Percentiles rank a stretch among this genome's conserved stretches.
Conservation (phyloP, 1,140 invertebrate species). For the Metaphire vulgaris region DNA sequence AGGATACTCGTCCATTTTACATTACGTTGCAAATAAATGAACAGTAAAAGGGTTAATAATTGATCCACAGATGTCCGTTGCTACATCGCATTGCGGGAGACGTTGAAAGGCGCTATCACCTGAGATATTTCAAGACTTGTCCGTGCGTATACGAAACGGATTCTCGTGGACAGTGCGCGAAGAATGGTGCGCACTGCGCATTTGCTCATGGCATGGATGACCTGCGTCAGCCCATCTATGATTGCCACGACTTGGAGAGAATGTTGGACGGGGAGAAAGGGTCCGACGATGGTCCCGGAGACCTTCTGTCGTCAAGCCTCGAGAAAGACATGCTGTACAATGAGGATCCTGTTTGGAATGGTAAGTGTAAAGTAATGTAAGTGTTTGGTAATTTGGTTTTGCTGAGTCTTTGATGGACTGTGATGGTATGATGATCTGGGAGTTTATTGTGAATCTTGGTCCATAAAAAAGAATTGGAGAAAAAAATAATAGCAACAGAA, state of each 20-base stretch:
- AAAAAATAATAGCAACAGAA: too few relatives aligned
- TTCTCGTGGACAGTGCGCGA: conserved; percentile 84
- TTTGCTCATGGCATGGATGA: conserved; percentile 95
- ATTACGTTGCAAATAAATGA: too few relatives aligned
- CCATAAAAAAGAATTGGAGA: too few relatives aligned
- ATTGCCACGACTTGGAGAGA: conserved; percentile 75
- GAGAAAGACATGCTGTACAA: conserved; percentile 67
- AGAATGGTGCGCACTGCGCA: conserved; percentile 88
- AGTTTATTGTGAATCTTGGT: too few relatives aligned
- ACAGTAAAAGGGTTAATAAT: too few relatives aligned
- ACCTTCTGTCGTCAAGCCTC: conserved; percentile 34
- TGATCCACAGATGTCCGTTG: conserved; percentile 81
- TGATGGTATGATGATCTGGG: too few relatives aligned
- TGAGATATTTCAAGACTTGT: conserved; percentile 96
- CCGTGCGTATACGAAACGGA: conserved; percentile 99
- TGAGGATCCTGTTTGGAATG: conserved; percentile 99
- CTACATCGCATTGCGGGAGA: conserved; percentile 94
- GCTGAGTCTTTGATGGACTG: too few relatives aligned
- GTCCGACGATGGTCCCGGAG: conserved; percentile 57
- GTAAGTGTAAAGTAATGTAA: too few relatives aligned
- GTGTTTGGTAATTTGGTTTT: too few relatives aligned
- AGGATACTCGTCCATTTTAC: too few relatives aligned
- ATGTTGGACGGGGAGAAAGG: conserved; percentile 53
- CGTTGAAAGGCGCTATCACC: conserved; percentile 91
- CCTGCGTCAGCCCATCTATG: conserved; percentile 87